Evolutionary conservation across 2,888 invertebrate genomes (phyloP).

Genomic region (Spilosoma lubricipeda): DNA sequence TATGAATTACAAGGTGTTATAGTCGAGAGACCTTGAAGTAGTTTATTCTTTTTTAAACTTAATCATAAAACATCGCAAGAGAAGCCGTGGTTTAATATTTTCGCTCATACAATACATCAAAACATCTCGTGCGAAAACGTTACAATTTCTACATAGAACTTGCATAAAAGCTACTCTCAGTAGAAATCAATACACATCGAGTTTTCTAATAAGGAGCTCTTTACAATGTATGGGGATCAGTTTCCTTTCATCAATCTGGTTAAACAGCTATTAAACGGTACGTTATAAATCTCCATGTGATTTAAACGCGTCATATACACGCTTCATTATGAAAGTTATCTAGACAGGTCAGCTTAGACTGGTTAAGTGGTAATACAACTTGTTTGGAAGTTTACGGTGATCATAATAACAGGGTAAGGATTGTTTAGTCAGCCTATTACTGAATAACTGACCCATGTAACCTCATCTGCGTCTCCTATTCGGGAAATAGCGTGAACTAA

Average conservation of each 20-base stretch:
- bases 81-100: neutral
- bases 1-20: too few species aligned
- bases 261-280: neutral
- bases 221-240: neutral
- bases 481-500: too few species aligned
- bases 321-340: neutral
- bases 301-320: neutral
- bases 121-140: neutral
- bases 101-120: neutral
- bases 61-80: neutral
- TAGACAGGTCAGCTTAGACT: neutral
- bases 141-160: neutral
- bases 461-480: too few species aligned
- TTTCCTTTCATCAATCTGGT: neutral
- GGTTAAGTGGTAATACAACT: neutral
- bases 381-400: neutral
- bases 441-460: too few species aligned
- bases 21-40: too few species aligned
- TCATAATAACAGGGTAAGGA: neutral
- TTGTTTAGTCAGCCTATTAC: neutral
- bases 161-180: neutral
- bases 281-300: neutral
- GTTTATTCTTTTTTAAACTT: too few species aligned
- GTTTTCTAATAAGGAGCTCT: constrained; percentile 1
- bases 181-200: neutral